Evolutionary conservation across 2,113 vertebrate genomes (phyloP).

Genomic region (Pachypanchax playfairii): DNA sequence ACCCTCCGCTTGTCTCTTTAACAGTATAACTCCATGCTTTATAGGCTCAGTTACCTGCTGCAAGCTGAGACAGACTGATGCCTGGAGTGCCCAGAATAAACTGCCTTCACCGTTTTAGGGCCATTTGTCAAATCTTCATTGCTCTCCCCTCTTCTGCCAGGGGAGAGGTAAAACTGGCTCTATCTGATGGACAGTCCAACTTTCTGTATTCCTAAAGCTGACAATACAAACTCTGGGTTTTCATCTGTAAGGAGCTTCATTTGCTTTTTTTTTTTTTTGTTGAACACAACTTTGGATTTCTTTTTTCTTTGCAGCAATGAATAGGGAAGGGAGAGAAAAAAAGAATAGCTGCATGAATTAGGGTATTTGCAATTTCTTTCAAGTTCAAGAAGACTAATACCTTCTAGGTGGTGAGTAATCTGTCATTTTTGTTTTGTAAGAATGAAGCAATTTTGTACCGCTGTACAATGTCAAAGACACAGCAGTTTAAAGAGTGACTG

Average conservation of each 20-base stretch:
- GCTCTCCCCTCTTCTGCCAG: conserved; percentile 48
- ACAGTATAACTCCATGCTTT: conserved; percentile 70
- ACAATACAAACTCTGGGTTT: conserved; percentile 50
- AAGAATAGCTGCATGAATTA: conserved; percentile 37
- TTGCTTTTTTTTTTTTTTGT: background rate
- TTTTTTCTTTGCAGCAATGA: conserved; percentile 26
- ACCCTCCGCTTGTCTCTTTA: conserved; percentile 64
- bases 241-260: conserved; percentile 1
- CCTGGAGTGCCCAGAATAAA: conserved; percentile 72
- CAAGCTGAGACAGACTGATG: conserved; percentile 72
- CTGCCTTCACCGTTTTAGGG: conserved; percentile 63
- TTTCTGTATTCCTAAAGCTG: conserved; percentile 47
- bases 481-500: conserved; percentile 26
- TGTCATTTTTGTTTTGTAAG: conserved; percentile 45
- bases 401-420: conserved; percentile 36
- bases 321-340: conserved; percentile 23
- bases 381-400: conserved; percentile 36
- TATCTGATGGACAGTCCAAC: conserved; percentile 53
- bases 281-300: conserved; percentile 26
- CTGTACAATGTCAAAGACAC: conserved; percentile 24
- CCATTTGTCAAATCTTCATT: conserved; percentile 79
- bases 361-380: conserved; percentile 38
- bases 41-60: conserved; percentile 70
- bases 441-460: conserved; percentile 29
- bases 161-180: conserved; percentile 55